Evolutionary conservation across 2,888 invertebrate genomes (phyloP).

Genomic region (Sphaerophoria rueppellii): DNA sequence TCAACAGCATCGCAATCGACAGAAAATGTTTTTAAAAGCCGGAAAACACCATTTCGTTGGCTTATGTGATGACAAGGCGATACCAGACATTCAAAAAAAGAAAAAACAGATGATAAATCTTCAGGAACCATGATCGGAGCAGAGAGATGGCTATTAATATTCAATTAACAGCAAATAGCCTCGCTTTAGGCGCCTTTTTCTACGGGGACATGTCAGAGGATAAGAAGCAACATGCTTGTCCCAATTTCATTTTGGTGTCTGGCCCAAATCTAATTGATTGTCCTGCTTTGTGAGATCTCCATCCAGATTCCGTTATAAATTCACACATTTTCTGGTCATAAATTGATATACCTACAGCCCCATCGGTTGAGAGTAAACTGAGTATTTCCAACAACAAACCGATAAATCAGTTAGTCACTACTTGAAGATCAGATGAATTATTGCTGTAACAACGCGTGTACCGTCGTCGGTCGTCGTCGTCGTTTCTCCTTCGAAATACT

Average conservation of each 20-base stretch:
- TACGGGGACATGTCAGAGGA: conserved; percentile 9
- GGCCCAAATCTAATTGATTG: conserved; percentile 30
- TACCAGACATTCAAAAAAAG: not conserved
- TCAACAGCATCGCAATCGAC: not conserved
- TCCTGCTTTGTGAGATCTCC: not conserved
- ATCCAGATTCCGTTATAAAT: conserved; percentile 3
- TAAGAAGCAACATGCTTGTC: conserved; percentile 4
- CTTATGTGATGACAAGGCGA: not conserved
- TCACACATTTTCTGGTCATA: conserved; percentile 8
- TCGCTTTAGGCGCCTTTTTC: not conserved
- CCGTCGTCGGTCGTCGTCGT: too few relatives aligned
- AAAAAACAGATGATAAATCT: not conserved
- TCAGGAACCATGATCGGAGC: not conserved
- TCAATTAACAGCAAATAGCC: conserved; percentile 18
- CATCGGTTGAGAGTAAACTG: not conserved
- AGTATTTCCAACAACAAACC: not conserved
- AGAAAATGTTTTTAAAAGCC: conserved; percentile 20
- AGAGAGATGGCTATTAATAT: not conserved
- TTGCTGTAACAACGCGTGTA: conserved; percentile 19
- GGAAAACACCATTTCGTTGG: conserved; percentile 18
- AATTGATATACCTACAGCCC: not conserved
- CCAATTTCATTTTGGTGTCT: not conserved
- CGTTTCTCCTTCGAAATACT: conserved; percentile 18
- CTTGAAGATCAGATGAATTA: conserved; percentile 11
- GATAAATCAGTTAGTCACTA: conserved; percentile 28